Evolutionary conservation across 2,113 vertebrate genomes (phyloP).

Genomic region (Erythrocercus mccallii): DNA sequence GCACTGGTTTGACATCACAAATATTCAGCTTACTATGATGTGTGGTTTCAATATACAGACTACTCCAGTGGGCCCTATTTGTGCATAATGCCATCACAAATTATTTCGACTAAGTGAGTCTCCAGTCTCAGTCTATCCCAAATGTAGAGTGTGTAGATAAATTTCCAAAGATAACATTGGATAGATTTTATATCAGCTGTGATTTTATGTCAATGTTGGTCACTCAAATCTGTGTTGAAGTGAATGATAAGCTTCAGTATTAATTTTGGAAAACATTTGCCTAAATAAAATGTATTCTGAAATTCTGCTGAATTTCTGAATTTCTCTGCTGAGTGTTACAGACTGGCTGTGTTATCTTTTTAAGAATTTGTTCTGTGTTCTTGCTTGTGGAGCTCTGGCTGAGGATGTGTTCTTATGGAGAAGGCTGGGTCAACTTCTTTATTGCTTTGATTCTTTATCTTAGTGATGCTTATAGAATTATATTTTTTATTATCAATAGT

Average conservation of each 20-base stretch:
- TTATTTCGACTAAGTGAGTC: not conserved
- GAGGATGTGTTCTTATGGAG: not conserved
- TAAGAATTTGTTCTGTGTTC: not conserved
- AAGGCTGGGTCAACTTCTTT: not conserved
- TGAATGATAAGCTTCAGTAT: not conserved
- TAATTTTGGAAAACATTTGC: not conserved
- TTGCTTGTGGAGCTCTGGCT: not conserved
- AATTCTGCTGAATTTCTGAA: too few relatives aligned
- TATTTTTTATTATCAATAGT: slow-evolving; percentile 36
- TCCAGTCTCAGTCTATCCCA: not conserved
- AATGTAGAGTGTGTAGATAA: not conserved
- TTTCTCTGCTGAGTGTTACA: not conserved
- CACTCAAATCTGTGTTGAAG: not conserved
- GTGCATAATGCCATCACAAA: not conserved
- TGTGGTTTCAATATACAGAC: not conserved
- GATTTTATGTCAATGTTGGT: not conserved
- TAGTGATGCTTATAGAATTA: not conserved
- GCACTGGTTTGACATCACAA: not conserved
- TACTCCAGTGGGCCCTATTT: not conserved
- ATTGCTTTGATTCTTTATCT: not conserved
- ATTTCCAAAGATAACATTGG: not conserved
- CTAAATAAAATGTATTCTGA: not conserved
- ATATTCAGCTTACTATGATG: not conserved
- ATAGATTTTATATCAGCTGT: not conserved
- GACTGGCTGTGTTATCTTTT: not conserved